Base-by-base conservation (phyloP, 2,797 vertebrate species). In the Acanthornis magna region DNA sequence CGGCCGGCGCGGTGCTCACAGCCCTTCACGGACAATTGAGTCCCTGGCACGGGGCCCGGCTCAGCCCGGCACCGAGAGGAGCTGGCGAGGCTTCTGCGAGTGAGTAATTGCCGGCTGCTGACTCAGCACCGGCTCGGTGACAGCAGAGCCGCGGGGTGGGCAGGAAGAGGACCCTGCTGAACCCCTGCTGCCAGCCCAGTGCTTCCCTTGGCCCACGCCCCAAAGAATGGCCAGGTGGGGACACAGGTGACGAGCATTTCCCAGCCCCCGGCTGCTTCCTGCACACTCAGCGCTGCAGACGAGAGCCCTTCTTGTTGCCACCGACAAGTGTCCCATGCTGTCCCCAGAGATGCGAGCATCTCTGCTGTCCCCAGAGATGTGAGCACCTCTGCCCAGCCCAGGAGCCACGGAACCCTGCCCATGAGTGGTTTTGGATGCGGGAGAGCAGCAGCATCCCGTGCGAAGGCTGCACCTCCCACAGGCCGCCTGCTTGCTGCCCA, bases 251-350 rank as follows among this genome's bases (percentile, higher is more conserved):
- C 1, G 34, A 66, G 73, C 60, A 60, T 53, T 88, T 62, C 66
- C 73, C 65, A 54, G 36, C 12, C 27, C 16, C 3, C 0, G 0
- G 11, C 16, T 2, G 5, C 80, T 27, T 27, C 36, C 40, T 2
- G 3, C 11, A 0, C 22, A 0, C 45, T 26, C n/a, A 45, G 68
- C 7, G 1, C 42, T 2, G 0, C 68, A 27, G 78, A n/a, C 1
- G 2, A n/a, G 16, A 32, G 27, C 32, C 11, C 43, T 16, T 57
- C 50, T 16, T 13, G 19, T 3, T 80, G 34, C 40, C 16, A 19
- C 12, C 22, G n/a, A 3, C 1, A 1, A 0, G 1, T 34, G 43
- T 45, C 68, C 43, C 36, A 7, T 0, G 0, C 42, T 36, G 47
- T 14, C 36, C 60, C 16, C 42, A 50, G 32, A 6, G 27, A 15